Base-by-base conservation (phyloP, 2,888 invertebrate species). In the Lamellibrachia columna region DNA sequence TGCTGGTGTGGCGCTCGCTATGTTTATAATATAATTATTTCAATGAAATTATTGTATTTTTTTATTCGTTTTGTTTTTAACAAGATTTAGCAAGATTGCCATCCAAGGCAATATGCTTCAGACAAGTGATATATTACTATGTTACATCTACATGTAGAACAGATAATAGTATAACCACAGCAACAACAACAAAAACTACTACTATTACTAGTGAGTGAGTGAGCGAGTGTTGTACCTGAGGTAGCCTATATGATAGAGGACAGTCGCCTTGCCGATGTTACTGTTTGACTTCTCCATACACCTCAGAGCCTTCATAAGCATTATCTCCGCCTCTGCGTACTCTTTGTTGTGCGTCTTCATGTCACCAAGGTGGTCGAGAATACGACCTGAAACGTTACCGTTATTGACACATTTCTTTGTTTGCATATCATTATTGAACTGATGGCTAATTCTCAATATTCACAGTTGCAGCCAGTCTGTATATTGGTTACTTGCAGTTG, bases 331-430 rank as follows among this genome's bases (percentile, higher is more conserved):
- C 93, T 95, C 95, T 11, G 93, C 94, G 7, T 94, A 53, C n/a
- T 94, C 92, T 0, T 95, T 94, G 90, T 95, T 94, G 28, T 93
- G 90, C 91, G 95, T 92, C 52, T 94, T 93, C 58, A 95, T 93
- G 92, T 94, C 93, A 2, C 95, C 95, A 91, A 95, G 94, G 92
- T 95, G 94, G 91, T 94, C 93, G 90, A 96, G 94, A 28, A 96
- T 92, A 55, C 94, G 93, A 90, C 95, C 95, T 96, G 93, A 6
- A 93, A 93, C 8, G 91, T 75, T 11, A 93, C 22, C 52, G 40
- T 8, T 52, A 11, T 11, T 90, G 90, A 40, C 52, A 40, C 40
- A n/a, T 75, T 75, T 22, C 75, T 22, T 60, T 60, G 11, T 15
- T 22, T 75, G 22, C 75, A 75, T 0, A 22, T 6, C 75, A 75